A percentile compares a stretch with the other conserved stretches of the same genome.
Evolutionary conservation across 2,888 invertebrate species (phyloP).

Genomic region (Cheilosia scutellata): DNA sequence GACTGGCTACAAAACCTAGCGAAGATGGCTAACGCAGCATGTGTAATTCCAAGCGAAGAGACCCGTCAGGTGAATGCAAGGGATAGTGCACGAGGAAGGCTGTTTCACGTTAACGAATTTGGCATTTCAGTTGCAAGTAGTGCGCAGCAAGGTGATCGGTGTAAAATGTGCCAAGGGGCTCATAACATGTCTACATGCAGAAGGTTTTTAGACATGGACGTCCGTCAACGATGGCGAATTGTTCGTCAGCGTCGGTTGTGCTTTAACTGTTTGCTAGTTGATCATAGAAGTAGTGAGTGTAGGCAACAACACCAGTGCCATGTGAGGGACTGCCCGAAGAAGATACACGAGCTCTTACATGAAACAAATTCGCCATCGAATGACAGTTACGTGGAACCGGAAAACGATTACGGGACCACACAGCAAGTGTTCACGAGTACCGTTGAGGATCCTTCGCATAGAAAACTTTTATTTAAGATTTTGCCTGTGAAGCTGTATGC

Average conservation of each 20-base stretch:
- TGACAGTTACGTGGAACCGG: neutral
- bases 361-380: too few relatives aligned
- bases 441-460: neutral
- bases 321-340: conserved; percentile 3
- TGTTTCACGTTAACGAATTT: neutral
- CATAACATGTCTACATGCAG: conserved; percentile 9
- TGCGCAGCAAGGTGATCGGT: neutral
- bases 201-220: conserved; percentile 9
- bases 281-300: conserved; percentile 35
- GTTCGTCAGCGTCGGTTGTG: conserved; percentile 36
- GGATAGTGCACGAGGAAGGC: neutral
- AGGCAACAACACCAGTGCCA: conserved; percentile 13
- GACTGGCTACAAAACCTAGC: conserved; percentile 2
- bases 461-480: conserved; percentile 45
- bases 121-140: neutral
- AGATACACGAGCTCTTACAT: conserved; percentile 23
- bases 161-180: neutral
- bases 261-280: conserved; percentile 47
- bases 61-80: neutral
- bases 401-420: neutral
- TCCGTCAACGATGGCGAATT: conserved; percentile 34
- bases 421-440: neutral
- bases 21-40: conserved; percentile 1
- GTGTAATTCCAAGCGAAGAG: neutral
- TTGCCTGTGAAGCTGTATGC: conserved; percentile 60